Evolutionary conservation across 2,797 vertebrate species (phyloP), one percentile per base, ranked within the genome.

Genomic region (Sus cebifrons): DNA sequence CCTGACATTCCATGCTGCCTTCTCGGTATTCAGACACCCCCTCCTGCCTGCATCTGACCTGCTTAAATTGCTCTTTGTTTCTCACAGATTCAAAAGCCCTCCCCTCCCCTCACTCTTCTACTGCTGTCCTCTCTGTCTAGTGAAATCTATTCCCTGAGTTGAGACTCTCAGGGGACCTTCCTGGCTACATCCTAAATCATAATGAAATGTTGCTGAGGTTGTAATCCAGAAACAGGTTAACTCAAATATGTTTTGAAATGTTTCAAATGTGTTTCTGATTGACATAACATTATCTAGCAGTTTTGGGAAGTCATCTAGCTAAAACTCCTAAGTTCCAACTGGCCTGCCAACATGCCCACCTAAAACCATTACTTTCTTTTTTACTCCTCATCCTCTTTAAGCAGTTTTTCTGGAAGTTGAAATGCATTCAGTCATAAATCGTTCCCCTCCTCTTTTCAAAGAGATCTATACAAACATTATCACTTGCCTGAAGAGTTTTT

Each of bases 401-500:
- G 2, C 17, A 60, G n/a, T 17, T 52, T 60, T 78, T 94, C 16
- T 85, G n/a, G 4, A 71, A 64, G n/a, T 23, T 77, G 27, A 94
- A 79, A 90, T 32, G 21, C 18, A 56, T 56, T 89, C 3, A 3
- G 23, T 65, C 25, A 64, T 15, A 1, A 27, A 84, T 70, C n/a
- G 91, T 83, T 73, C 78, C 73, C 81, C 58, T 79, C 32, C 20
- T 86, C 74, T 62, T 86, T 82, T 84, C 29, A 71, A 94, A 94
- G 49, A 54, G 18, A 67, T 82, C 62, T 40, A 1, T 71, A 71
- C 5, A 54, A 74, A 78, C 14, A 21, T 54, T 70, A 40, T 16
- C 27, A 67, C 29, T 74, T 29, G 40, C 84, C 81, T 71, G 9
- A 82, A 56, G 14, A 40, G n/a, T 21, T 88, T 89, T 81, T 62